Evolutionary conservation across 2,113 vertebrate species (phyloP), one percentile per base, ranked within the genome.

Genomic region (Eolophus roseicapilla): DNA sequence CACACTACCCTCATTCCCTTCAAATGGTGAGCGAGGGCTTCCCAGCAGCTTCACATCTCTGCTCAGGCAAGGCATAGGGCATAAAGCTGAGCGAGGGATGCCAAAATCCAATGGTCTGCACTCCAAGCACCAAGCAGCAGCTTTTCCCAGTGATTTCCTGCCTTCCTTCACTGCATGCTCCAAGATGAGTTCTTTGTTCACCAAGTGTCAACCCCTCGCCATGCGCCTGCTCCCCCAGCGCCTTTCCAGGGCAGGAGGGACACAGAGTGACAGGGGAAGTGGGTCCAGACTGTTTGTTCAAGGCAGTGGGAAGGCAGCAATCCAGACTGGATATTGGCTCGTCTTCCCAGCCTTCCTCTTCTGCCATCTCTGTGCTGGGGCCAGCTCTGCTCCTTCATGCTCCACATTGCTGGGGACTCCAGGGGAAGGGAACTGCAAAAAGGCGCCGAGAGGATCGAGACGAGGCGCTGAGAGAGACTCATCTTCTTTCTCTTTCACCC

Each of bases 401-500:
- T 92, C 79, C 83, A 31, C 0, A 2, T 49, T 41, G 62, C 47
- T 0, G 44, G 24, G 28, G 31, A 16, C 57, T 90, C 85, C 62
- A 47, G 60, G 55, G 74, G 60, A 93, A 81, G 71, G 67, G 63
- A 87, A 90, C 86, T 2, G 27, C 90, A 68, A 85, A 96, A 90
- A 96, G 84, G 77, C 82, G 92, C 89, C 10, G 85, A 84, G 94
- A 95, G 86, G 83, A 76, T 95, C 6, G 28, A 95, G 96, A 93
- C 20, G 77, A 95, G 92, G 92, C 43, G 47, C 92, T 78, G 92
- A 92, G 82, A 91, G 91, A 96, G 92, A 92, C 91, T 85, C 81
- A 82, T 92, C 96, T 93, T 91, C 93, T 95, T 90, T 95, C 89
- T 93, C 92, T 94, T 95, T 90, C 89, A 92, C 96, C 94, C 86